Evolutionary conservation across 2,113 vertebrate genomes (phyloP), one percentile per base, ranked within the genome.

Genomic region (Planiliza haematocheilus): DNA sequence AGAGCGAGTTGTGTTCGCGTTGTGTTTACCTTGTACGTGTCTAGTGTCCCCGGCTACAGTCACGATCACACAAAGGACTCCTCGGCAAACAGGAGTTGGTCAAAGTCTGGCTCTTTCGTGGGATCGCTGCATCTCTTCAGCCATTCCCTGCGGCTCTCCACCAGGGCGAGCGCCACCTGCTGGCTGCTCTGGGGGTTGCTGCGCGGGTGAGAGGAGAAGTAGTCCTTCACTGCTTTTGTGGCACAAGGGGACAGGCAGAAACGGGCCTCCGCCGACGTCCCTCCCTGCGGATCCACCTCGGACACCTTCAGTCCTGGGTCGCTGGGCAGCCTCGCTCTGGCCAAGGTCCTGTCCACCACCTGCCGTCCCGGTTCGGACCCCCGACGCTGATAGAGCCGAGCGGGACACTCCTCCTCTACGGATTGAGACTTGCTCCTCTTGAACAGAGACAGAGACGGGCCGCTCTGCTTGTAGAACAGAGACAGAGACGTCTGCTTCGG

Each of bases 1-100:
- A n/a, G n/a, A n/a, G n/a, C n/a, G n/a, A n/a, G 24, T 30, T 5
- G 24, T 30, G 24, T 5, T 30, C 3, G 2, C 5, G 24, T 30
- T 5, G 24, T 30, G 24, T 46, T 38, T 4, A 65, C 37, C 39
- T 38, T 4, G n/a, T 48, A 37, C 49, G 7, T 21, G 10, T 57
- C 16, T 37, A 17, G 14, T n/a, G 0, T 7, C 37, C 2, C 17
- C 21, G 7, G 9, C 18, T 48, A 0, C 0, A 9, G 5, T 50
- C 1, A 16, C 8, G 8, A 3, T 88, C 74, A 93, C 6, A 93
- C 70, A 0, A 92, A 95, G 41, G 94, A 94, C 52, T 96, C 95
- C 64, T 95, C 94, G 0, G 89, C 86, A 75, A 95, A 94, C 81
- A 95, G 87, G 56, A 94, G 93, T 89, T 95, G 93, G 58, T 95